These are phyloP conservation scores for Cliona cf. orientalis DNA, from an alignment of 37 sponge, comb jelly and placozoan species.

Conservation along the genomic window DNA sequence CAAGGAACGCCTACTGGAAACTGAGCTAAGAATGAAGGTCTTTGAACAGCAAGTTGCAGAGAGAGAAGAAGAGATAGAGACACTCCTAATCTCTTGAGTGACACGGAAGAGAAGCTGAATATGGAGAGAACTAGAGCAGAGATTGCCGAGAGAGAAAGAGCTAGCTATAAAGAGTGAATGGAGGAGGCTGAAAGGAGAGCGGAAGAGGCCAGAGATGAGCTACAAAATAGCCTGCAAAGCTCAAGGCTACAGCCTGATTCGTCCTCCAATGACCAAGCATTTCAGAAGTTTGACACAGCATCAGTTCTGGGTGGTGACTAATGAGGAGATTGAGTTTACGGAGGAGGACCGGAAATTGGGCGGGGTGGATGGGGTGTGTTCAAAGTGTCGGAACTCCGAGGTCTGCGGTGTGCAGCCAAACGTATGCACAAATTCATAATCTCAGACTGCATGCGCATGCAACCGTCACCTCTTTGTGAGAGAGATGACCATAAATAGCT, in stretches of 20 bases:
- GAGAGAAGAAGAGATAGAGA: too few relatives aligned
- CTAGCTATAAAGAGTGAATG: too few relatives aligned
- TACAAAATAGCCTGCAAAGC: too few relatives aligned
- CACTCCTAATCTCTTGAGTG: background rate
- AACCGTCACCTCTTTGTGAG: conserved; percentile 51
- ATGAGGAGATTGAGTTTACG: conserved; percentile 43
- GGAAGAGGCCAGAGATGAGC: background rate
- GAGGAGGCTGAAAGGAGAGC: conserved; percentile 1
- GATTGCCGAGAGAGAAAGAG: background rate
- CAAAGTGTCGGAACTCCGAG: conserved; percentile 54
- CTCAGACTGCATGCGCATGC: conserved; percentile 46
- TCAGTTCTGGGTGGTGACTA: conserved; percentile 42
- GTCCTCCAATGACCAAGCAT: too few relatives aligned
- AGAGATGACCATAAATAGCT: conserved; percentile 74
- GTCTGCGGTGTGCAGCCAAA: conserved; percentile 63
- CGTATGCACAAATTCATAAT: conserved; percentile 47
- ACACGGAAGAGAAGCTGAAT: background rate
- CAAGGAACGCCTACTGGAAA: too few relatives aligned
- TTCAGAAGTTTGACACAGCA: too few relatives aligned
- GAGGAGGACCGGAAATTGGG: conserved; percentile 52
- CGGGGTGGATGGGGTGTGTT: conserved; percentile 69
- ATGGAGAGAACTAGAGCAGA: background rate
- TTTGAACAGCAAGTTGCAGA: too few relatives aligned
- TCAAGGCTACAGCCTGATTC: too few relatives aligned
- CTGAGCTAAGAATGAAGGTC: too few relatives aligned